Evolutionary conservation across 2,113 vertebrate genomes (phyloP), one percentile per base, ranked within the genome.

Genomic region (Halcyon senegalensis): DNA sequence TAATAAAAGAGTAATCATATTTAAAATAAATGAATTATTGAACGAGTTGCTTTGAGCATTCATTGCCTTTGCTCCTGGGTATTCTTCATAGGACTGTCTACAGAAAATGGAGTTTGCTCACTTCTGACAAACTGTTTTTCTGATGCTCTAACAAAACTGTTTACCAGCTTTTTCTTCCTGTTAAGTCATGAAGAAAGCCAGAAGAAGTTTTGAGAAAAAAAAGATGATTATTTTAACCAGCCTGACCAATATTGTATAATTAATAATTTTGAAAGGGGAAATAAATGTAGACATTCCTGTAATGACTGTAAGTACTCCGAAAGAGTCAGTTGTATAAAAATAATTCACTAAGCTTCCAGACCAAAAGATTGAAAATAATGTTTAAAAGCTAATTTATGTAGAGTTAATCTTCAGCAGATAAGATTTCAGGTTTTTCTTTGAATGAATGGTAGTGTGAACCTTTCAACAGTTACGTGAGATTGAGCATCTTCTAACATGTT

Each of bases 241-340:
- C 56, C 53, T 91, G 70, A 94, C 84, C 89, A 96, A 83, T 95
- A 73, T 87, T 96, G 80, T 77, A 31, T 91, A 94, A 89, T 89
- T 93, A 96, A 94, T 96, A 88, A 95, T 96, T 94, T 84, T 95
- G 95, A 97, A 96, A 96, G 93, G 78, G 95, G 91, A 97, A 96
- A 96, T 95, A 96, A 94, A 90, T 90, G 55, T 83, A 95, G 95
- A 91, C 84, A 9, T 89, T 97, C 84, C 75, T 90, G 91, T 96
- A 96, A 97, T 96, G 94, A 97, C 94, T 96, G 58, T 96, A 69
- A 93, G 78, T 96, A 91, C 93, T 94, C 91, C 70, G 75, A 96
- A 96, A 96, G 95, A 96, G 96, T 95, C 28, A 0, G 89, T 95
- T 94, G 70, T 85, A 33, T 89, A 90, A 96, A 95, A 96, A 95